A percentile compares a stretch with the other conserved stretches of the same genome.
Evolutionary conservation across 2,797 vertebrate species (phyloP).

Genomic region (Cynopterus sphinx): DNA sequence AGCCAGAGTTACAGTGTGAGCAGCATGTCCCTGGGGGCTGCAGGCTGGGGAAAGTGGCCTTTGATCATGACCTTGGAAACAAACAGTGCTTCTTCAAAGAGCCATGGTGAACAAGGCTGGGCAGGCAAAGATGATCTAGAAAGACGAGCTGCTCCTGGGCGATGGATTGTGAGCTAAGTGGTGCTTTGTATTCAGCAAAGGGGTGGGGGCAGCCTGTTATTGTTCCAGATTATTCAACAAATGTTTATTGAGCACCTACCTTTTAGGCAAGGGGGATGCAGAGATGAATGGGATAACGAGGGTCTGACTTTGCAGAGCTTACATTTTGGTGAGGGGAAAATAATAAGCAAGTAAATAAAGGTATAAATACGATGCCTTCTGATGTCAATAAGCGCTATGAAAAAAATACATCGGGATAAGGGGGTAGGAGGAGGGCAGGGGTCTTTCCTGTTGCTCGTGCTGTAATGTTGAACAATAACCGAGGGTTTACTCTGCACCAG

Average conservation of each 20-base stretch:
- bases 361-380: not conserved
- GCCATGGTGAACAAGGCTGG: not conserved
- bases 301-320: not conserved
- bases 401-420: rapidly evolving
- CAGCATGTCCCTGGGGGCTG: not conserved
- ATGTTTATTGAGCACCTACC: not conserved
- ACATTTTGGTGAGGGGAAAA: not conserved
- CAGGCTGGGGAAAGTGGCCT: not conserved
- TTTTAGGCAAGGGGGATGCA: not conserved
- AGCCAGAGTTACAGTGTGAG: not conserved
- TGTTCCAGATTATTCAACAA: not conserved
- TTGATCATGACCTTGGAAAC: slow-evolving; percentile 33
- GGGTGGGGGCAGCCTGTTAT: not conserved
- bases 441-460: rapidly evolving
- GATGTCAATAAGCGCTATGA: not conserved
- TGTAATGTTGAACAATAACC: not conserved
- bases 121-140: not conserved
- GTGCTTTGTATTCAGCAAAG: rapidly evolving
- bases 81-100: not conserved
- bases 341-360: not conserved
- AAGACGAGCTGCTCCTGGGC: not conserved
- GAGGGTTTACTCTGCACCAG: not conserved
- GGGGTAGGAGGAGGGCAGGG: rapidly evolving
- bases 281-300: not conserved
- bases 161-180: not conserved